Evolutionary conservation across 2,797 vertebrate species (phyloP), one percentile per base, ranked within the genome.

Genomic region (Serranus cabrilla): DNA sequence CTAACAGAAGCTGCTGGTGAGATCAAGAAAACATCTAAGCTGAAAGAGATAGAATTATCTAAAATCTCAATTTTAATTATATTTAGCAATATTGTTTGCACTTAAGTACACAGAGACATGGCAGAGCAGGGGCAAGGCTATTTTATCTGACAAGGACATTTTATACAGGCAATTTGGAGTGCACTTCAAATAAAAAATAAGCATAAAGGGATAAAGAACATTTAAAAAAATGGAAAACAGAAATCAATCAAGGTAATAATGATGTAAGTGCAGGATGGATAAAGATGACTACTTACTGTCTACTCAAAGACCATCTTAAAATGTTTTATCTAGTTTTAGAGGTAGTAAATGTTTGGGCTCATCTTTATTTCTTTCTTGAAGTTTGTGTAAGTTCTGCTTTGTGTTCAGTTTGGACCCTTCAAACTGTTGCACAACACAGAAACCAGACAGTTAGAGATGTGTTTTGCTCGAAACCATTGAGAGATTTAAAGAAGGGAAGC

Each of bases 111-210:
- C 3, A 20, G 2, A 46, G 5, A 4, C 23, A 46, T 55, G 50
- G 50, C 3, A 21, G 2, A 47, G 5, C 3, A n/a, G 40, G 50
- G 50, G 50, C 14, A 11, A 31, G 23, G 47, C 46, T 74, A 37
- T 61, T 69, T 62, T 64, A 47, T 62, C 49, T 51, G 16, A 43
- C 39, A 34, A 62, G 5, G 39, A 58, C 37, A 46, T 54, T 51
- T 42, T 12, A 34, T 5, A 2, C 42, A 16, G 50, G 12, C 17
- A 21, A 46, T n/a, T 50, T 1, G 23, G 42, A 37, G 49, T 40
- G 14, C 12, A 61, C 20, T 14, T 43, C 7, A 16, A 61, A 58
- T n/a, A 42, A 5, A 56, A 47, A 71, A 47, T 12, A 49, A 42
- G 27, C 17, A 21, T 51, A 45, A 13, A n/a, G 50, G 7, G 25